Conservation (phyloP, 1,140 invertebrate genomes). For the Frieseomelitta varia region DNA sequence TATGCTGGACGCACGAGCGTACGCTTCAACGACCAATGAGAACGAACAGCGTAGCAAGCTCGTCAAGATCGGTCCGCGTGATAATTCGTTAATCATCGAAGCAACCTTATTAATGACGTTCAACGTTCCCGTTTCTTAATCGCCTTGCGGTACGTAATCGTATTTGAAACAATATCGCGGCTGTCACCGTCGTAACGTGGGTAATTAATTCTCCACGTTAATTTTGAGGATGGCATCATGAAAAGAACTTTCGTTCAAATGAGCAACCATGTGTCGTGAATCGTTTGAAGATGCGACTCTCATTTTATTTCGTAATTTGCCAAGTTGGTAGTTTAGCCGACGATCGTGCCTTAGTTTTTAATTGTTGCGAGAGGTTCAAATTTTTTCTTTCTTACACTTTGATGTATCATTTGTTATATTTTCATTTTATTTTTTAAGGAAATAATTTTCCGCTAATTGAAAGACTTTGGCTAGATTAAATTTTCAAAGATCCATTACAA, state of each 20-base stretch:
- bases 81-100: slow-evolving; percentile 47
- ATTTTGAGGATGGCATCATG: not conserved
- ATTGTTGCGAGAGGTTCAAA: not conserved
- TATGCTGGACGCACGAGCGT: slow-evolving; percentile 7
- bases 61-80: slow-evolving; percentile 26
- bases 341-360: not conserved
- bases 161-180: slow-evolving; percentile 30
- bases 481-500: no score
- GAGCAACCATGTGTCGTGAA: not conserved
- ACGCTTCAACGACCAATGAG: slow-evolving; percentile 9
- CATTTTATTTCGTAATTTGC: not conserved
- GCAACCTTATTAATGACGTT: slow-evolving; percentile 25
- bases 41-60: slow-evolving; percentile 10
- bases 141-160: slow-evolving; percentile 17
- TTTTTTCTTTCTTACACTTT: no score
- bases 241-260: not conserved
- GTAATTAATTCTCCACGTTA: slow-evolving; percentile 11
- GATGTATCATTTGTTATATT: no score
- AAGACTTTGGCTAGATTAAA: no score
- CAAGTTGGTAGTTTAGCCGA: not conserved
- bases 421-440: no score
- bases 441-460: no score
- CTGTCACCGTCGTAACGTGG: not conserved
- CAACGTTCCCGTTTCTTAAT: slow-evolving; percentile 32
- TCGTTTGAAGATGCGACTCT: not conserved